phyloP scores from a whole-genome alignment of 2,113 vertebrate genomes.

The Daubentonia madagascariensis region DNA sequence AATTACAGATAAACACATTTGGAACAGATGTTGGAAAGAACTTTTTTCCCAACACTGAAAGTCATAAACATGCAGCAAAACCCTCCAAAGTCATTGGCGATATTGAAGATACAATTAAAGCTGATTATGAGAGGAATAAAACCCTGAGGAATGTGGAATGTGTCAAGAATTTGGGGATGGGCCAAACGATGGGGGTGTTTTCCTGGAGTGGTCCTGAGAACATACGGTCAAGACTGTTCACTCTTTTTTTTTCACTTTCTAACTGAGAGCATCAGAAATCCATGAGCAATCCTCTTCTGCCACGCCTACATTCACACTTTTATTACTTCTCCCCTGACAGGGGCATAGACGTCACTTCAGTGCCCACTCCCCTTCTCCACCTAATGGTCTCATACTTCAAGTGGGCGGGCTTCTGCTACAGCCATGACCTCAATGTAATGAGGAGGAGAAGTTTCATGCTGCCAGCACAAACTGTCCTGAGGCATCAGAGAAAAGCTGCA shows the following conservation, averaged over 20 bases:
- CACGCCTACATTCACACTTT: not conserved
- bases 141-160: conserved; percentile 55
- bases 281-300: not conserved
- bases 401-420: not conserved
- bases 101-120: conserved; percentile 69
- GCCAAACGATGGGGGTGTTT: conserved; percentile 41
- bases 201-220: conserved; percentile 40
- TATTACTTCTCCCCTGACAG: conserved; percentile 25
- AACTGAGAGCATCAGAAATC: not conserved
- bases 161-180: conserved; percentile 35
- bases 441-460: not conserved
- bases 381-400: not conserved
- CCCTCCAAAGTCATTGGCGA: conserved; percentile 65
- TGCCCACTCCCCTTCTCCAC: not conserved
- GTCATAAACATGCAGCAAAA: conserved; percentile 61
- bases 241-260: not conserved
- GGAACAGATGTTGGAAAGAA: conserved; percentile 75
- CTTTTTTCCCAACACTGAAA: conserved; percentile 23
- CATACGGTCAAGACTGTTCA: not conserved
- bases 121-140: conserved; percentile 65
- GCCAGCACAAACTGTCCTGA: not conserved
- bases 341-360: not conserved
- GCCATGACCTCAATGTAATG: conserved; percentile 3
- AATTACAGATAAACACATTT: conserved; percentile 75
- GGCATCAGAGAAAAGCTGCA: not conserved